Conservation (phyloP, 2,888 invertebrate species). For the Parasteatoda lunata region DNA sequence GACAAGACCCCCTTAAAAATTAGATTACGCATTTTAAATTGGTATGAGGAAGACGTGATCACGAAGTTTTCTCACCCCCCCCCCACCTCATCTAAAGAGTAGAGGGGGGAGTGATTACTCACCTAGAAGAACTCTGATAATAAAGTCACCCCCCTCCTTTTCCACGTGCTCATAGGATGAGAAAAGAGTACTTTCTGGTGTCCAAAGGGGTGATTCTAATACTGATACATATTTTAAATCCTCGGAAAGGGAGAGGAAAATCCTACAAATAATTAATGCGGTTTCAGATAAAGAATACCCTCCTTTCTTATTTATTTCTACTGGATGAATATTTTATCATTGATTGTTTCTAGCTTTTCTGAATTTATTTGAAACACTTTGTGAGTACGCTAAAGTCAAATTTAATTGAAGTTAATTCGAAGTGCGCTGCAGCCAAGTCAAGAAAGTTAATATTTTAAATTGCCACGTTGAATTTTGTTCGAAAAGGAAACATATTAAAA, state of each 20-base stretch:
- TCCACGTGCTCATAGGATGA: conserved; percentile 44
- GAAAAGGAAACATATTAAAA: too few species aligned
- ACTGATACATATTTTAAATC: conserved; percentile 41
- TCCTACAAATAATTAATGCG: background rate
- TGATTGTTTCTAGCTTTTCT: background rate
- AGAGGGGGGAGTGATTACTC: conserved; percentile 13
- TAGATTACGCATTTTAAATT: conserved; percentile 61
- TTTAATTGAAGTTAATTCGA: too few species aligned
- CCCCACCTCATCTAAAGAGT: background rate
- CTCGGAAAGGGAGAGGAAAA: background rate
- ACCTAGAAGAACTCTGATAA: conserved; percentile 54
- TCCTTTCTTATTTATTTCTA: background rate
- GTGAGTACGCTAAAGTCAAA: too few species aligned
- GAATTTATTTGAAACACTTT: background rate
- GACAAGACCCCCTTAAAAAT: conserved; percentile 32
- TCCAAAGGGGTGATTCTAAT: conserved; percentile 51
- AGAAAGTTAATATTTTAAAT: too few species aligned
- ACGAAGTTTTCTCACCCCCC: background rate
- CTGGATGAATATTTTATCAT: background rate
- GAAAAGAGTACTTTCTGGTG: conserved; percentile 18
- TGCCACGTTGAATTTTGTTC: too few species aligned
- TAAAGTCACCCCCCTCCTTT: conserved; percentile 30
- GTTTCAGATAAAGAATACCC: background rate
- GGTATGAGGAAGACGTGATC: conserved; percentile 24
- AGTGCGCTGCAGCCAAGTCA: too few species aligned